Conservation (phyloP, 2,888 invertebrate species). For the Volucella zonaria region DNA sequence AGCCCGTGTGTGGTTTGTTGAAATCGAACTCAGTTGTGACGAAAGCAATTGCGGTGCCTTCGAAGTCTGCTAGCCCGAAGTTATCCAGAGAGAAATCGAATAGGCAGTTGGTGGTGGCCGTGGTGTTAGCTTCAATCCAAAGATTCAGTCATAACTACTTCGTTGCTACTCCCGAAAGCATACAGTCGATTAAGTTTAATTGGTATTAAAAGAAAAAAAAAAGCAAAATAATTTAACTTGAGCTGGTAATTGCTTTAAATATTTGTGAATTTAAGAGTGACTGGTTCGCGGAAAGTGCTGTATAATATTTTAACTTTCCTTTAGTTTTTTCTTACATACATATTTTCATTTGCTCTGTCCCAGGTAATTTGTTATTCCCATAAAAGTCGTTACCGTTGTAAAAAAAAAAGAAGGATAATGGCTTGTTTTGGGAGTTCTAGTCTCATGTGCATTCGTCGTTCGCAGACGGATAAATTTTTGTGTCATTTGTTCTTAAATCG, state of each 20-base stretch:
- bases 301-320: slow-evolving; percentile 57
- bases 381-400: slow-evolving; percentile 1
- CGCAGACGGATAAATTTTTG: slow-evolving; percentile 79
- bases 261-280: slow-evolving; percentile 54
- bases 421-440: slow-evolving; percentile 81
- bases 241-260: slow-evolving; percentile 40
- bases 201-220: slow-evolving; percentile 50
- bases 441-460: slow-evolving; percentile 78
- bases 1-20: slow-evolving; percentile 47
- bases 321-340: slow-evolving; percentile 33
- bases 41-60: slow-evolving; percentile 53
- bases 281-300: slow-evolving; percentile 54
- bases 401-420: slow-evolving; percentile 75
- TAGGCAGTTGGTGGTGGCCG: slow-evolving; percentile 53
- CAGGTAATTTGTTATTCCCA: slow-evolving; percentile 13
- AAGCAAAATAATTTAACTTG: slow-evolving; percentile 32
- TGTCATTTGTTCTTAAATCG: slow-evolving; percentile 78
- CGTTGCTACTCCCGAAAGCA: slow-evolving; percentile 69
- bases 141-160: slow-evolving; percentile 68
- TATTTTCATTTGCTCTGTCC: not conserved
- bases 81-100: slow-evolving; percentile 67
- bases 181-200: slow-evolving; percentile 64
- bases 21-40: slow-evolving; percentile 45
- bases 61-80: slow-evolving; percentile 28
- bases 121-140: slow-evolving; percentile 57